Evolutionary conservation across 2,113 vertebrate species (phyloP).

Genomic region (Oryzias javanicus): DNA sequence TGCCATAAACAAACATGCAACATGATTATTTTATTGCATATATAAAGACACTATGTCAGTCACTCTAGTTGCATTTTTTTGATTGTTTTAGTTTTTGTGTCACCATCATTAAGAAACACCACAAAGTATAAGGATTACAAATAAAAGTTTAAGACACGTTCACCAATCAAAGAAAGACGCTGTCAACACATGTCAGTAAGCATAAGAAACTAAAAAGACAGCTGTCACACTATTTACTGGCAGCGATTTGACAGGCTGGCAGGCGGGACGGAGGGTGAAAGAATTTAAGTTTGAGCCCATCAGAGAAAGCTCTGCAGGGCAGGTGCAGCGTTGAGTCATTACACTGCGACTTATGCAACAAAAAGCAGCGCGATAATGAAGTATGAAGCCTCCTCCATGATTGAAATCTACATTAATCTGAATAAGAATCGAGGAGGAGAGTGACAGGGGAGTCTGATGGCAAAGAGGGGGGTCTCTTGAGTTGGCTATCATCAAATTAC

Average conservation of each 20-base stretch:
- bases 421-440: conserved; percentile 1
- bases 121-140: too few species aligned
- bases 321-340: conserved; percentile 81
- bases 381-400: conserved; percentile 35
- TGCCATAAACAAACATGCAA: too few species aligned
- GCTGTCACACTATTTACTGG: not conserved
- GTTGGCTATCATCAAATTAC: conserved; percentile 27
- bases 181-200: conserved; percentile 12
- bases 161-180: not conserved
- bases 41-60: too few species aligned
- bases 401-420: conserved; percentile 22
- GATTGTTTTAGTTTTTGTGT: too few species aligned
- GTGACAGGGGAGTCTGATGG: conserved; percentile 7
- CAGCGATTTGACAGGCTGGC: conserved; percentile 21
- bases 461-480: conserved; percentile 15
- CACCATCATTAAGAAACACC: too few species aligned
- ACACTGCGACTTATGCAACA: conserved; percentile 73
- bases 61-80: too few species aligned
- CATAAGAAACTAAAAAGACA: not conserved
- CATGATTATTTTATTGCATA: too few species aligned
- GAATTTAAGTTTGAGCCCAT: conserved; percentile 48
- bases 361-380: conserved; percentile 12
- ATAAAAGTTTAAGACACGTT: not conserved
- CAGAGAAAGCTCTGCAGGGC: conserved; percentile 63
- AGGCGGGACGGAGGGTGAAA: conserved; percentile 20